These are phyloP conservation scores for Gila orcuttii DNA, from an alignment of 2,113 vertebrate genomes.

Conservation along the genomic window DNA sequence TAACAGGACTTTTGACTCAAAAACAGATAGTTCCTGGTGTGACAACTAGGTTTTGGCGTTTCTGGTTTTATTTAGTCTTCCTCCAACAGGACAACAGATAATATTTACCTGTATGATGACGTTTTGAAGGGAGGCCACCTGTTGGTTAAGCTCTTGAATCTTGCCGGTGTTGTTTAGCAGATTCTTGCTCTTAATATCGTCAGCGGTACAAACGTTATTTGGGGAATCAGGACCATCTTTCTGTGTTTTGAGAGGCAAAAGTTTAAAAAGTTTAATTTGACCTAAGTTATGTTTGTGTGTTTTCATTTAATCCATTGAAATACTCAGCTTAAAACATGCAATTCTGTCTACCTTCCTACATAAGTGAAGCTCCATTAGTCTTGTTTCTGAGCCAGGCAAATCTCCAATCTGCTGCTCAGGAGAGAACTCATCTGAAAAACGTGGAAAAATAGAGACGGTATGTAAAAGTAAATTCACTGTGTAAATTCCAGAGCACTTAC, in stretches of 20 bases:
- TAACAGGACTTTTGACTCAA: not conserved
- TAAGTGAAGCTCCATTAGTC: conserved; percentile 71
- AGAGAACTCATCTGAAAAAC: conserved; percentile 62
- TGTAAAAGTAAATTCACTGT: conserved; percentile 39
- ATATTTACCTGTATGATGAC: conserved; percentile 71
- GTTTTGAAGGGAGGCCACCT: conserved; percentile 72
- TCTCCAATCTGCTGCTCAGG: conserved; percentile 68
- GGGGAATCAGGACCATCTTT: not conserved
- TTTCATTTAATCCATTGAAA: not conserved
- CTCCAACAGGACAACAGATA: not conserved
- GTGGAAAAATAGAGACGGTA: conserved; percentile 50
- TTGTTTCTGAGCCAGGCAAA: conserved; percentile 61
- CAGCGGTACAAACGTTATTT: conserved; percentile 20
- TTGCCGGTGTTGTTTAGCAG: conserved; percentile 65
- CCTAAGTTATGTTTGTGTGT: not conserved
- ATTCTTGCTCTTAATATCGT: conserved; percentile 51
- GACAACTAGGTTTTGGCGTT: not conserved
- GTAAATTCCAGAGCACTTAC: conserved; percentile 37
- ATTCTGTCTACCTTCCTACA: conserved; percentile 67
- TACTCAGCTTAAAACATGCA: not conserved
- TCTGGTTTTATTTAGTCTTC: not conserved
- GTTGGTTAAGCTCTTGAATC: conserved; percentile 72
- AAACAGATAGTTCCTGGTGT: not conserved
- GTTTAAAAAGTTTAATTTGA: not conserved
- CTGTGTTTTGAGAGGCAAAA: conserved; percentile 45